Base-by-base conservation (phyloP, 2,888 invertebrate species). In the Sesia bembeciformis region DNA sequence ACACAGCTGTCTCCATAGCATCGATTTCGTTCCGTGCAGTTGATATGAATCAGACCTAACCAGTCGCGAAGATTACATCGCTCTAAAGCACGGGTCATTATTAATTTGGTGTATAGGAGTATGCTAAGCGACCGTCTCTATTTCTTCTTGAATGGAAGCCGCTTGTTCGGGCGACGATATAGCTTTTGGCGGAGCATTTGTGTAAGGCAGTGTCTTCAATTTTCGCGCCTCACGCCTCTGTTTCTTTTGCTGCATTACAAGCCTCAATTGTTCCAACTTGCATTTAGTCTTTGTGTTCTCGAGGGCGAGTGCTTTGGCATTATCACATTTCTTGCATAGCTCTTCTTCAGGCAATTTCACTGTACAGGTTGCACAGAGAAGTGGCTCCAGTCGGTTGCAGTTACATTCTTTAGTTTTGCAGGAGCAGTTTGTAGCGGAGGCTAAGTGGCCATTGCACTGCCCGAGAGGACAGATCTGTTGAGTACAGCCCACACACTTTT, bases 171-270 rank as follows among this genome's bases (percentile, higher is more conserved):
- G 95, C 69, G 96, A 95, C 63, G 91, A 95, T 75, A 93, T 96
- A 71, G 97, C 95, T 91, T 98, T 97, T 91, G 78, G 67, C 23
- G 82, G 75, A 40, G 77, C 60, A 46, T 60, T 72, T 8, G 77
- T 64, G 61, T 95, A 95, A 5, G 95, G 95, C 52, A 92, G 79
- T 3, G 91, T 91, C 72, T 93, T 93, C 58, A 93, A 83, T 75
- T 93, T 93, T 55, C 95, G 91, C 50, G 94, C 95, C 68, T 96
- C 94, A 54, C 97, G 92, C 58, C 96, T 91, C 61, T 96, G 94
- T 61, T 96, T 94, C 68, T 96, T 92, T 78, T 97, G 96, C 66
- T 96, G 96, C 96, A 98, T 95, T 56, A 97, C 96, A 63, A 96
- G 91, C 63, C 97, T 93, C 54, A 97, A 88, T 62, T 96, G 95